Evolutionary conservation across 1,140 invertebrate genomes (phyloP), one percentile per base, ranked within the genome.

Genomic region (Phortica variegata): DNA sequence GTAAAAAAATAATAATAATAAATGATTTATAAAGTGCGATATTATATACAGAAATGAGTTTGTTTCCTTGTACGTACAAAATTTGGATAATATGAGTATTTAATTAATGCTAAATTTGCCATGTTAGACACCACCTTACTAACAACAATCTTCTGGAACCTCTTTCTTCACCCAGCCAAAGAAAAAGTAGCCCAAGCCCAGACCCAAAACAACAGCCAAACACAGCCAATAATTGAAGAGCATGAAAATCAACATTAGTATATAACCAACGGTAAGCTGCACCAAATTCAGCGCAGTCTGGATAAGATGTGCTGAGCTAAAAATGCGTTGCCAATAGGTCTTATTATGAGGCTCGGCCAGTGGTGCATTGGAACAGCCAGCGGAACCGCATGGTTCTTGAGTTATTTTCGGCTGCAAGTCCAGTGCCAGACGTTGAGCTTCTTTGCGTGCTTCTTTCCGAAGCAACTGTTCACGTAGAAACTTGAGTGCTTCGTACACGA

Each of bases 201-300:
- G 86, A 0, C 95, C 95, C 6, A 95, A 62, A 1, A 95, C 84
- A 15, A 97, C 86, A 1, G 90, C 88, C 21, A 93, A 55, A 66
- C 93, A 95, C 5, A 97, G 80, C 90, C 91, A 97, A 38, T 91
- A 86, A 77, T 97, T 97, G 81, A 93, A 97, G 0, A 91, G 97
- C 95, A 98, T 98, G 78, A 98, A 96, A 48, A 97, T 87, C 78
- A 98, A 78, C 95, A 98, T 98, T 12, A 97, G 84, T 60, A 94
- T 84, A 78, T 97, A 97, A 15, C 91, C 92, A 16, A 95, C 78
- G 1, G 88, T 83, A 23, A 97, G 85, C 77, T 98, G 95, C 2
- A 97, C 46, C 47, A 94, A 81, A 77, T 97, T 93, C 1, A 98
- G 79, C 0, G 87, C 54, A 0, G 93, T 94, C 77, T 97, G 94